Conservation (phyloP, 2,797 vertebrate genomes). For the Macrochelys suwanniensis region DNA sequence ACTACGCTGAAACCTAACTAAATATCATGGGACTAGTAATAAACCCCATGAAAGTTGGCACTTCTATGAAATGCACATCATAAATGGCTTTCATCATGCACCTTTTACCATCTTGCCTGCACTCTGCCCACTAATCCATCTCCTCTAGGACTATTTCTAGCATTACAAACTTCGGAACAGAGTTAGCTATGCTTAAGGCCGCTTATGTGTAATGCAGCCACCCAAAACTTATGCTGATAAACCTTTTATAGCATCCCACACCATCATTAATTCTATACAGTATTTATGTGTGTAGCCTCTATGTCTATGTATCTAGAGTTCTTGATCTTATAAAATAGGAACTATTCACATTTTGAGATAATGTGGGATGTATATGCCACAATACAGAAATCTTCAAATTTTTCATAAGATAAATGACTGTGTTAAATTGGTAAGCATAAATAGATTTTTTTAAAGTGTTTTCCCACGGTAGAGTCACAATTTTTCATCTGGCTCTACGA, state of each 20-base stretch:
- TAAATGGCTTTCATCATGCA: neutral
- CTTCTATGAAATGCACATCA: neutral
- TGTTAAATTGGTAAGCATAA: neutral
- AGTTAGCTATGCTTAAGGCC: accelerated
- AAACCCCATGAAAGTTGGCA: neutral
- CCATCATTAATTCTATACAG: accelerated
- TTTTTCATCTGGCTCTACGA: neutral
- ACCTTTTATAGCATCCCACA: neutral
- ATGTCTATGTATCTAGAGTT: accelerated
- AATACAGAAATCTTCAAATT: neutral
- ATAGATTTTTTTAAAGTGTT: accelerated
- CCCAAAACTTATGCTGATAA: neutral
- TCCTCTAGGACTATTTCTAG: accelerated
- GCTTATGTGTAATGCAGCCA: neutral
- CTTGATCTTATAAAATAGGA: neutral
- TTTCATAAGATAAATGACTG: neutral
- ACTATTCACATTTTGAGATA: neutral
- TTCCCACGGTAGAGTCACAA: accelerated
- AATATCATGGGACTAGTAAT: neutral
- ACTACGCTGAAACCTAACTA: too few relatives aligned
- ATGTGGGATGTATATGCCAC: accelerated
- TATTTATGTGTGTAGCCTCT: accelerated
- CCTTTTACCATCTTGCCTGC: neutral
- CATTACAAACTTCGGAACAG: accelerated
- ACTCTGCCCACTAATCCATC: neutral